These are phyloP conservation scores for Drosophila triauraria DNA, from an alignment of 1,140 invertebrate species.

Conservation along the genomic window DNA sequence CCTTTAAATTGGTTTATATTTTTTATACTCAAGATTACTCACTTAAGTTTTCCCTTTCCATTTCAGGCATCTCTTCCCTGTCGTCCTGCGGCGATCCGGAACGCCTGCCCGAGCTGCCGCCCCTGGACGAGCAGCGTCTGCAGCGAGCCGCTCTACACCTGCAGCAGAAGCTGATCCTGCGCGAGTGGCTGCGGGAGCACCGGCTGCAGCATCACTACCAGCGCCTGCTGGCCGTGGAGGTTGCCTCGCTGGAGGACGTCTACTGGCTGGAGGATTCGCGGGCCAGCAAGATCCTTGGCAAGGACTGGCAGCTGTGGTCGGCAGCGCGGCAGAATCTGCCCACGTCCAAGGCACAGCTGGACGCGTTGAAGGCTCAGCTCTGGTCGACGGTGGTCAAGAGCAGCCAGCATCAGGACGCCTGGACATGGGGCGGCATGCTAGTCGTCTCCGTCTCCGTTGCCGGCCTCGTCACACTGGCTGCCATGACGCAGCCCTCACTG, in stretches of 20 bases:
- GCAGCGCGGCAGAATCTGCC: conserved; percentile 91
- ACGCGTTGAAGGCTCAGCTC: conserved; percentile 91
- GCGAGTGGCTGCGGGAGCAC: conserved; percentile 92
- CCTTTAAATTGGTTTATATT: neutral
- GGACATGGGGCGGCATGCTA: conserved; percentile 95
- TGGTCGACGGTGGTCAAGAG: conserved; percentile 95
- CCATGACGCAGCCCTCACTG: conserved; percentile 94
- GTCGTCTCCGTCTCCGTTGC: conserved; percentile 94
- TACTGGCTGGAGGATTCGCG: conserved; percentile 94
- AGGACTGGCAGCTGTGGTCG: conserved; percentile 92
- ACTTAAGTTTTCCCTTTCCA: neutral
- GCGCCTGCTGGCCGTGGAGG: conserved; percentile 91
- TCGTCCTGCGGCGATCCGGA: conserved; percentile 90
- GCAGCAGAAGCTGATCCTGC: conserved; percentile 92
- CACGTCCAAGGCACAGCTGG: conserved; percentile 91
- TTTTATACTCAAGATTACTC: neutral
- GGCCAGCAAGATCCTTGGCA: conserved; percentile 90
- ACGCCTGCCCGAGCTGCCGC: conserved; percentile 90
- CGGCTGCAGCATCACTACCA: conserved; percentile 91
- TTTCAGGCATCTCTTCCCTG: conserved; percentile 91
- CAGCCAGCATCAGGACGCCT: conserved; percentile 94
- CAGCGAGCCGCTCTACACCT: conserved; percentile 91
- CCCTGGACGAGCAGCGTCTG: conserved; percentile 91
- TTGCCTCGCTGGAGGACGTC: conserved; percentile 93
- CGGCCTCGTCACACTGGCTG: conserved; percentile 93